phyloP scores from a whole-genome alignment of 2,113 vertebrate genomes.

The Pygoscelis adeliae region DNA sequence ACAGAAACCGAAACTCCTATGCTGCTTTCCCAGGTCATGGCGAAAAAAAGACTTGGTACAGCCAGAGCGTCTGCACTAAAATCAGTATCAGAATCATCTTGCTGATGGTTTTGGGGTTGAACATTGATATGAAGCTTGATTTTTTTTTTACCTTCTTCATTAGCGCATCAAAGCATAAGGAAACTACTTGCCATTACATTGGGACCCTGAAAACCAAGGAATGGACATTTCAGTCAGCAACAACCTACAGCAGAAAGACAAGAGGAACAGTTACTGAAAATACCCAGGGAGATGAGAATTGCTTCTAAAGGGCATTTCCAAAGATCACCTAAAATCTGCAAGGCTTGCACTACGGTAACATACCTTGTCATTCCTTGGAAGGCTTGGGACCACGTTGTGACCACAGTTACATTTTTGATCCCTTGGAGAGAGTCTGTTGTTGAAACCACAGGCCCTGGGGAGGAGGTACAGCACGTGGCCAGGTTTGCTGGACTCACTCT shows the following conservation, averaged over 20 bases:
- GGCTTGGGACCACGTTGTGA: not conserved
- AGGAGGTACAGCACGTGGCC: not conserved
- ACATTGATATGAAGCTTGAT: not conserved
- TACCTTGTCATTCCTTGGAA: not conserved
- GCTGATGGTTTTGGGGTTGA: not conserved
- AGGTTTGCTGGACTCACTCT: accelerated
- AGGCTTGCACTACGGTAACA: not conserved
- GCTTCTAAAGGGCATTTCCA: not conserved
- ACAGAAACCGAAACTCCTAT: not conserved
- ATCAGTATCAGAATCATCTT: not conserved
- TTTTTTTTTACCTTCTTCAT: not conserved
- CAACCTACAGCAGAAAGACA: not conserved
- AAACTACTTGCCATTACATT: accelerated
- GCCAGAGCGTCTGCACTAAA: not conserved
- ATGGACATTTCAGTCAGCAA: not conserved
- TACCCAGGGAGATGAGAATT: not conserved
- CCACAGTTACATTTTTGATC: not conserved
- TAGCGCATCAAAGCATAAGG: not conserved
- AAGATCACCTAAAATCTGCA: not conserved
- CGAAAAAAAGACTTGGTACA: not conserved
- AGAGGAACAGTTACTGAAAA: not conserved
- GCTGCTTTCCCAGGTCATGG: not conserved
- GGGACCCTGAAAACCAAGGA: not conserved
- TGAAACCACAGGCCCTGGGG: not conserved
- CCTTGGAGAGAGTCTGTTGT: not conserved